Percentiles rank a stretch among this genome's conserved stretches.
Conservation (phyloP, 2,113 vertebrate genomes). For the Anser cygnoides region DNA sequence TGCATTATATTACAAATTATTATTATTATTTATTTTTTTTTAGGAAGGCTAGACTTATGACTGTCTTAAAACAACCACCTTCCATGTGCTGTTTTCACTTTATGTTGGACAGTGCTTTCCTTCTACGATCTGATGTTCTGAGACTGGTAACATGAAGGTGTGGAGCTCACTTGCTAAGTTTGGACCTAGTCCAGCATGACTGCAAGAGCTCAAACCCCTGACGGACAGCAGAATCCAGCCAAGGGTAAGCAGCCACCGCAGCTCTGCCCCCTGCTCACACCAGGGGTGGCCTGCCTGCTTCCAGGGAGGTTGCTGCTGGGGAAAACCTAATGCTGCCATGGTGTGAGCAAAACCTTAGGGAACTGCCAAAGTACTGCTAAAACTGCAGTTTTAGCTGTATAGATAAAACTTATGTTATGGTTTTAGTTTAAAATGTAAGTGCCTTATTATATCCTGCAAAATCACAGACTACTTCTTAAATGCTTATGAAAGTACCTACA, state of each 20-base stretch:
- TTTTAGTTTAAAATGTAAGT: neutral
- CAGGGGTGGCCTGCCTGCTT: accelerated
- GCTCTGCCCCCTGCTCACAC: accelerated
- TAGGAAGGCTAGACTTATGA: neutral
- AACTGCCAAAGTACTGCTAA: neutral
- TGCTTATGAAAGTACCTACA: neutral
- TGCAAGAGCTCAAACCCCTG: neutral
- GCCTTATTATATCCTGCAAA: neutral
- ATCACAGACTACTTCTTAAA: neutral
- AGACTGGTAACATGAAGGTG: neutral
- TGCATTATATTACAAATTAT: neutral
- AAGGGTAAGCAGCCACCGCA: neutral
- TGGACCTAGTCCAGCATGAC: neutral
- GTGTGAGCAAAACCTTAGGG: neutral
- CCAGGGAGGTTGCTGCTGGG: neutral
- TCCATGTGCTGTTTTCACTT: neutral
- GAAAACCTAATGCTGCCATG: neutral
- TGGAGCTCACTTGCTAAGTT: neutral
- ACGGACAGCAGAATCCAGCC: neutral
- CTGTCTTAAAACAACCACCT: neutral
- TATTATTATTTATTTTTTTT: neutral
- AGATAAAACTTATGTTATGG: neutral
- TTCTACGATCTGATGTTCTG: neutral
- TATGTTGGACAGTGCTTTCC: neutral
- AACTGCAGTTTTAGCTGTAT: neutral